These are phyloP conservation scores for Beaufortia kweichowensis DNA, from an alignment of 2,113 vertebrate species.

Conservation along the genomic window DNA sequence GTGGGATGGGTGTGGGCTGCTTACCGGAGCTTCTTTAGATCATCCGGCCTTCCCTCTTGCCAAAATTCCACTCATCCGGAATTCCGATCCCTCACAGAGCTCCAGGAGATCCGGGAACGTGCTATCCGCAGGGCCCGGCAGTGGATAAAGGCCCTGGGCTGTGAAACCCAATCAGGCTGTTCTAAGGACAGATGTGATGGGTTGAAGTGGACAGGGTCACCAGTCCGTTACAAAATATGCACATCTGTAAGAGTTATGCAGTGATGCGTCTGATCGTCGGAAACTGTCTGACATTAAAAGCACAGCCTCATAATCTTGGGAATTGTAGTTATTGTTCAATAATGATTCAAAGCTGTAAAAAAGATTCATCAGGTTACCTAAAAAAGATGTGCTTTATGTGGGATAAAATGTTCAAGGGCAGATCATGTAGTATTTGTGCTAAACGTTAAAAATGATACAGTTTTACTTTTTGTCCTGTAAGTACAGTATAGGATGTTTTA, in stretches of 20 bases:
- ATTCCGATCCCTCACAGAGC: constrained; percentile 26
- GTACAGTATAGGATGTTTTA: too few species aligned
- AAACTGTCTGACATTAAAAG: constrained; percentile 9
- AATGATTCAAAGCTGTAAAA: neutral
- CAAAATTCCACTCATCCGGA: constrained; percentile 38
- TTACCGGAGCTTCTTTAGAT: constrained; percentile 13
- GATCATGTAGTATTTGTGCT: too few species aligned
- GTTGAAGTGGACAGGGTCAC: constrained; percentile 35
- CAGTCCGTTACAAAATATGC: constrained; percentile 22
- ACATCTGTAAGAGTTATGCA: constrained; percentile 28
- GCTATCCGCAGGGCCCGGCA: constrained; percentile 8
- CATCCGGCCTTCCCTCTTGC: constrained; percentile 6
- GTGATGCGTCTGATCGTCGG: constrained; percentile 7
- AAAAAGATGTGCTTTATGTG: too few species aligned
- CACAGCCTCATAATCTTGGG: neutral
- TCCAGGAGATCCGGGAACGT: constrained; percentile 29
- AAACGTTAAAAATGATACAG: too few species aligned
- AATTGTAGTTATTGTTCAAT: neutral
- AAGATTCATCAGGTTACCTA: neutral
- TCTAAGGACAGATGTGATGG: constrained; percentile 26
- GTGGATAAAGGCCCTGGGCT: constrained; percentile 10
- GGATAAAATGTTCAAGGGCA: too few species aligned
- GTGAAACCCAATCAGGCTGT: constrained; percentile 41
- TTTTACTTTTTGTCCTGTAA: neutral
- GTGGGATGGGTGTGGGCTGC: constrained; percentile 23